Evolutionary conservation across 2,797 vertebrate genomes (phyloP), one percentile per base, ranked within the genome.

Genomic region (Lacerta agilis): DNA sequence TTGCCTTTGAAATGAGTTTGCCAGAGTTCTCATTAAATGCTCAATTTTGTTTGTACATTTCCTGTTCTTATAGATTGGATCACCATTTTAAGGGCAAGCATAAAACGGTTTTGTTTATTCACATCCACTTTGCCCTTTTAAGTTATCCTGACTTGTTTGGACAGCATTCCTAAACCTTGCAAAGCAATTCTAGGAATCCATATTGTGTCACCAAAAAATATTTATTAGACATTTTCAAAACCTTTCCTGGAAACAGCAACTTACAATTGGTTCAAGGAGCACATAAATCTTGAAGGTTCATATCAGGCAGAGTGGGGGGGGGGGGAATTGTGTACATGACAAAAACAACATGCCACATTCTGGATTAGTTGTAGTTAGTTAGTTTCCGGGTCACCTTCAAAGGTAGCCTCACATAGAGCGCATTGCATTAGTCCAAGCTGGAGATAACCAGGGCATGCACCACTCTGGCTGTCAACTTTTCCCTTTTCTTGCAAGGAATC

Each of bases 211-310:
- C 85, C 83, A 78, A 23, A 23, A 77, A 71, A 76, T 64, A 75
- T 61, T 75, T 23, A 23, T 8, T 23, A 64, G 0, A 0, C 75
- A 79, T 93, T 94, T 95, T 87, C n/a, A 71, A 92, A 91, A 91
- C 87, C 80, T n/a, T 78, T 77, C 41, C n/a, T 75, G 45, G 61
- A 88, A 41, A 89, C 87, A 93, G 58, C 90, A 91, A 41, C 93
- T 85, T 13, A 55, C 49, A 55, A 55, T 15, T 55, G 49, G 23
- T 11, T 72, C 79, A 78, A 61, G 86, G 75, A 86, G 82, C 23
- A 75, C 17, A 38, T 72, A 86, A 92, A 90, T 90, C 91, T 90
- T 90, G 90, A 89, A 73, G 49, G 76, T 92, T 91, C 45, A 86
- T 82, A 61, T 64, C 82, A 86, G 2, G 79, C 11, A 92, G 78